A percentile compares a stretch with the other conserved stretches of the same genome.
Evolutionary conservation across 2,888 invertebrate species (phyloP).

Genomic region (Thereva nobilitata): DNA sequence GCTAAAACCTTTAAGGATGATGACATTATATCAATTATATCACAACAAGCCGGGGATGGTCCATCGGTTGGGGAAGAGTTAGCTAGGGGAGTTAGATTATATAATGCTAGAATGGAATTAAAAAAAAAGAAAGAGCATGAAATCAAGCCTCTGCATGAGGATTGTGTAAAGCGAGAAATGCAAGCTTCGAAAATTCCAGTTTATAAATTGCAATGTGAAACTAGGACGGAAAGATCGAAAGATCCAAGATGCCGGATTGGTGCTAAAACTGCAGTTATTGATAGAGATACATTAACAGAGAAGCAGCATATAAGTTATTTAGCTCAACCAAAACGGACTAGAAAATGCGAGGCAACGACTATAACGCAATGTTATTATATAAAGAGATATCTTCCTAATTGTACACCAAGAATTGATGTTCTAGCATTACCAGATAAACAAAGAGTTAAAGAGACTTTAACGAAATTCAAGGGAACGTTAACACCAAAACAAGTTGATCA

Average conservation of each 20-base stretch:
- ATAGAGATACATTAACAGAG: constrained; percentile 53
- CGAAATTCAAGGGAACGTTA: constrained; percentile 46
- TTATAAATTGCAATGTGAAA: constrained; percentile 46
- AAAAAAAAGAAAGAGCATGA: constrained; percentile 43
- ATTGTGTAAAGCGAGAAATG: constrained; percentile 43
- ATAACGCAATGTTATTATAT: constrained; percentile 45
- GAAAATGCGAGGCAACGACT: not conserved
- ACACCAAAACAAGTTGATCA: constrained; percentile 46
- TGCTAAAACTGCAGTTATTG: constrained; percentile 43
- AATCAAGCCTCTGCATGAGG: constrained; percentile 48
- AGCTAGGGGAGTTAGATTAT: constrained; percentile 47
- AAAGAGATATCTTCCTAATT: constrained; percentile 49
- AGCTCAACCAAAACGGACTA: constrained; percentile 50
- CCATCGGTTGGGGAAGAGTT: constrained; percentile 50
- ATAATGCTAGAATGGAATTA: constrained; percentile 46
- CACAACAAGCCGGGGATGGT: not conserved
- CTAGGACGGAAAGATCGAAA: too few relatives aligned
- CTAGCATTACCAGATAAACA: constrained; percentile 49
- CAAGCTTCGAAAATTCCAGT: constrained; percentile 43
- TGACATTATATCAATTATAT: constrained; percentile 24
- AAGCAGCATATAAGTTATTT: constrained; percentile 52
- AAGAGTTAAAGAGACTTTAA: constrained; percentile 48
- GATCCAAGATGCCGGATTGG: too few relatives aligned
- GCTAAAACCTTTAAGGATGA: constrained; percentile 44
- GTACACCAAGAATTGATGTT: constrained; percentile 52